These are phyloP conservation scores for Altica lythri DNA, from an alignment of 2,888 invertebrate species.

Conservation along the genomic window DNA sequence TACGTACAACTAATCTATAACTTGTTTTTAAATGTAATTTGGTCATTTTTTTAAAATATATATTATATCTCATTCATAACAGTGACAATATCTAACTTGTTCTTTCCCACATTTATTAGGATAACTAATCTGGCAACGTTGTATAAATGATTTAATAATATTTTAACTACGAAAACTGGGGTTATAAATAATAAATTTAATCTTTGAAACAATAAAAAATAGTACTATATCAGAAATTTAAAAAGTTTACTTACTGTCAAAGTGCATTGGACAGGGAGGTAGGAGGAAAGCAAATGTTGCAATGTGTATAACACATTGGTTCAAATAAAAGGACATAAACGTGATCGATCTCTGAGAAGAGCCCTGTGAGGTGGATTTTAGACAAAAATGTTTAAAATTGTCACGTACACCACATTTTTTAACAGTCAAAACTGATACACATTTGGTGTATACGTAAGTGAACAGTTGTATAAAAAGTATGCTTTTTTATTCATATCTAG, in stretches of 20 bases:
- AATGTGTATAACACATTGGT: slow-evolving; percentile 32
- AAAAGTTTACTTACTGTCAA: neutral
- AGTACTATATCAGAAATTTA: neutral
- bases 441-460: neutral
- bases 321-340: slow-evolving; percentile 48
- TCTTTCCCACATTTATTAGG: slow-evolving; percentile 24
- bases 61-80: neutral
- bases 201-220: neutral
- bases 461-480: slow-evolving; percentile 15
- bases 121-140: slow-evolving; percentile 33
- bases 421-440: slow-evolving; percentile 9
- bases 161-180: slow-evolving; percentile 23
- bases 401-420: slow-evolving; percentile 16
- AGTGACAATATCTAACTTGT: slow-evolving; percentile 9
- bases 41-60: neutral
- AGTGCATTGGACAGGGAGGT: slow-evolving; percentile 25
- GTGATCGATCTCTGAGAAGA: slow-evolving; percentile 49
- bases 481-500: slow-evolving; percentile 52
- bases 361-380: slow-evolving; percentile 40
- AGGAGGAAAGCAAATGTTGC: slow-evolving; percentile 34
- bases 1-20: too few species aligned
- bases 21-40: too few species aligned
- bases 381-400: slow-evolving; percentile 25
- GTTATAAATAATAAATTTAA: slow-evolving; percentile 26
- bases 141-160: slow-evolving; percentile 31